Evolutionary conservation across 2,113 vertebrate species (phyloP).

Genomic region (Brienomyrus longianalis): DNA sequence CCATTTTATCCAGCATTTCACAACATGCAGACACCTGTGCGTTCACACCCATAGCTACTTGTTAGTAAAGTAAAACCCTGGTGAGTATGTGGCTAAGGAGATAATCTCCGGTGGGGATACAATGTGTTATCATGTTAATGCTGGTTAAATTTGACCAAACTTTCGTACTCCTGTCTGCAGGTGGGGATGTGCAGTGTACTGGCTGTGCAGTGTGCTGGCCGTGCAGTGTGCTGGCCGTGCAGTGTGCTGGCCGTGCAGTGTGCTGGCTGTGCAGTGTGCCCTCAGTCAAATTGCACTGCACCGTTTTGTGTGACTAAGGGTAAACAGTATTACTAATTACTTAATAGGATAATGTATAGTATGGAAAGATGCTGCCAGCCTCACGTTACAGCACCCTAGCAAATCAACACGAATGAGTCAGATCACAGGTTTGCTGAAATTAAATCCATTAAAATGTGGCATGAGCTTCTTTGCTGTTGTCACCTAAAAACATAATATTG

Average conservation of each 20-base stretch:
- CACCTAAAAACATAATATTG: neutral
- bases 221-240: no score
- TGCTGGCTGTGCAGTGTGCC: no score
- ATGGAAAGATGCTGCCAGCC: neutral
- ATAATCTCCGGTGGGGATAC: neutral
- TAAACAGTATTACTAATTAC: neutral
- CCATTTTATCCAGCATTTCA: neutral
- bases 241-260: no score
- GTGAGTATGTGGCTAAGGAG: neutral
- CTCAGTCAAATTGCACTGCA: neutral
- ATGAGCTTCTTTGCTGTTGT: neutral
- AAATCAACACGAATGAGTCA: neutral
- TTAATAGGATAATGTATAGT: neutral
- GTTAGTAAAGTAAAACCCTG: neutral
- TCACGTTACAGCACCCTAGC: neutral
- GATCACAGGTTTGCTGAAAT: neutral
- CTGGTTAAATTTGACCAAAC: neutral
- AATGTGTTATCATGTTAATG: neutral
- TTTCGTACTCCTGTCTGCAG: neutral
- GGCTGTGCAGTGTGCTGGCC: no score
- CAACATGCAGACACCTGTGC: neutral
- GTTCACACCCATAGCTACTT: neutral
- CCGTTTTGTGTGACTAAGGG: neutral
- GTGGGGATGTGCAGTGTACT: neutral
- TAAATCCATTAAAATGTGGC: neutral